These are phyloP conservation scores for Antheraea assamensis DNA, from an alignment of 2,888 invertebrate genomes.

Conservation along the genomic window DNA sequence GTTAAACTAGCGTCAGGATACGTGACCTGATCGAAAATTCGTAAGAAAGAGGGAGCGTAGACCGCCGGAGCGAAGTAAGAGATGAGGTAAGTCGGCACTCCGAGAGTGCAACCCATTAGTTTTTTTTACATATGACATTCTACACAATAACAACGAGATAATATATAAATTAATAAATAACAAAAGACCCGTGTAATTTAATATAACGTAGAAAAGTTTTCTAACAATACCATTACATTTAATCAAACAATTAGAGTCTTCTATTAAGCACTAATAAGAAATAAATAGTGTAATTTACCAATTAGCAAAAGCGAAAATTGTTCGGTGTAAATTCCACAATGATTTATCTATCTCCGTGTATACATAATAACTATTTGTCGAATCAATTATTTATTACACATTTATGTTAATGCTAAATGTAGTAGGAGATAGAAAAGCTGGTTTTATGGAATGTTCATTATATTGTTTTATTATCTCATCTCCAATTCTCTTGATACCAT, in stretches of 20 bases:
- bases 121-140: too few species aligned
- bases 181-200: too few species aligned
- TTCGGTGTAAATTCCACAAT: slow-evolving; percentile 61
- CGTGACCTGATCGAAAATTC: too few species aligned
- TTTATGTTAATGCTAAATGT: slow-evolving; percentile 70
- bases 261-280: background rate
- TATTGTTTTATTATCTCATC: slow-evolving; percentile 69
- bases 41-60: too few species aligned
- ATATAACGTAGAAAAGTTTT: too few species aligned
- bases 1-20: too few species aligned
- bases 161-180: too few species aligned
- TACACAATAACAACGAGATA: too few species aligned
- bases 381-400: slow-evolving; percentile 69
- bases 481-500: slow-evolving; percentile 49
- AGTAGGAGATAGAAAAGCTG: slow-evolving; percentile 62
- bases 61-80: too few species aligned
- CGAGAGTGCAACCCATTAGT: too few species aligned
- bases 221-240: background rate
- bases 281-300: background rate
- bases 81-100: too few species aligned
- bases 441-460: slow-evolving; percentile 75
- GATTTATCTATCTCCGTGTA: slow-evolving; percentile 50
- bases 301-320: slow-evolving; percentile 36
- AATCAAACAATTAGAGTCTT: background rate
- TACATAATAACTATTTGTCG: slow-evolving; percentile 75